These are phyloP conservation scores for Apomyelois bistriatella DNA, from an alignment of 2,888 invertebrate genomes.

Conservation along the genomic window DNA sequence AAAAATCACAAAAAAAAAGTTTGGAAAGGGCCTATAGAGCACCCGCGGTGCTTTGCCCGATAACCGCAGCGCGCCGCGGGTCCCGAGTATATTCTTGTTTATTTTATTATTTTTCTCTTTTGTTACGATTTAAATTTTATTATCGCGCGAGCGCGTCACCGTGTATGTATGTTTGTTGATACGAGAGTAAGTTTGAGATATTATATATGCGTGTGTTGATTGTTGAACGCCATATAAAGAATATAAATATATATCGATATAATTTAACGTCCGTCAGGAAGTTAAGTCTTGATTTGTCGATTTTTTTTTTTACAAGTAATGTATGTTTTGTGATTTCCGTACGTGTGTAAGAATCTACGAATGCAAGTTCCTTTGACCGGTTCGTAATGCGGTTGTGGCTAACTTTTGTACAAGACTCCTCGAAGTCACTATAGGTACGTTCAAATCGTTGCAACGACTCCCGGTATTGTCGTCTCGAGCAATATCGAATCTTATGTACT, in stretches of 20 bases:
- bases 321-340: slow-evolving; percentile 27
- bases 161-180: slow-evolving; percentile 46
- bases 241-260: slow-evolving; percentile 39
- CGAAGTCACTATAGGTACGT: slow-evolving; percentile 16
- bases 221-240: slow-evolving; percentile 69
- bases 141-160: slow-evolving; percentile 51
- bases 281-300: slow-evolving; percentile 21
- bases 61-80: slow-evolving; percentile 7
- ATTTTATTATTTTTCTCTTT: slow-evolving; percentile 33
- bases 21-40: slow-evolving; percentile 50
- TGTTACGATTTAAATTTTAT: slow-evolving; percentile 70
- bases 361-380: slow-evolving; percentile 31
- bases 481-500: slow-evolving; percentile 21
- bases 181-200: slow-evolving; percentile 52
- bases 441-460: slow-evolving; percentile 28
- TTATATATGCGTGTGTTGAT: slow-evolving; percentile 70
- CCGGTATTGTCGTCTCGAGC: slow-evolving; percentile 17
- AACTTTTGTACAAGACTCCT: slow-evolving; percentile 28
- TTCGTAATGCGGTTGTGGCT: slow-evolving; percentile 32
- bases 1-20: slow-evolving; percentile 51
- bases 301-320: slow-evolving; percentile 27
- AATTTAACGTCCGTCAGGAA: slow-evolving; percentile 24
- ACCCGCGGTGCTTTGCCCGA: slow-evolving; percentile 12
- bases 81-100: slow-evolving; percentile 40
- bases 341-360: slow-evolving; percentile 33